Conservation (phyloP, 2,797 vertebrate genomes). For the Pteronotus mesoamericanus region DNA sequence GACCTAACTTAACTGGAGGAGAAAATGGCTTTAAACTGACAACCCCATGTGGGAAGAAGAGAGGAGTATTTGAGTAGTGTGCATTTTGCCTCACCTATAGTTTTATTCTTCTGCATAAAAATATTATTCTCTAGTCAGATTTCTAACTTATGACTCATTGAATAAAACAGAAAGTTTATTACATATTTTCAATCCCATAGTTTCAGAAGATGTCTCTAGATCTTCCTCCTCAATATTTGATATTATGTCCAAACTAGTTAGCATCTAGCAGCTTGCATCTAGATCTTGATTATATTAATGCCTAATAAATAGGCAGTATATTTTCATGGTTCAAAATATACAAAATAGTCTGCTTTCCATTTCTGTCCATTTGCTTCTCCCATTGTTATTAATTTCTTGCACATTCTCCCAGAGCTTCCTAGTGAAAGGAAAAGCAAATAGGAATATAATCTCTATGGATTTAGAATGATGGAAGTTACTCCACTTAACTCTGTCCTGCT, state of each 20-base stretch:
- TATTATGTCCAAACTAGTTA: not conserved
- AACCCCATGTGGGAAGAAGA: not conserved
- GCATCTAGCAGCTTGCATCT: not conserved
- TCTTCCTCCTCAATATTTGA: not conserved
- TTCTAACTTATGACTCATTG: not conserved
- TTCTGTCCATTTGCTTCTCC: not conserved
- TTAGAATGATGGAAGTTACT: not conserved
- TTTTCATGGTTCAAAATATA: not conserved
- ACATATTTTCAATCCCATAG: not conserved
- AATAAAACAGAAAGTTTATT: conserved; percentile 6
- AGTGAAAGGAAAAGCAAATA: not conserved
- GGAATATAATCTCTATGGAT: not conserved
- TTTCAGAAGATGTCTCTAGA: not conserved
- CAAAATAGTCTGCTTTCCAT: not conserved
- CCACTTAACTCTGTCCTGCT: not conserved
- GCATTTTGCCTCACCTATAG: not conserved
- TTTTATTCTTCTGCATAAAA: not conserved
- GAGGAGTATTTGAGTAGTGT: not conserved
- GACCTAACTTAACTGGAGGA: not conserved
- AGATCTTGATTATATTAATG: not conserved
- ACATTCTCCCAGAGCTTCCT: not conserved
- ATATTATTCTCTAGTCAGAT: not conserved
- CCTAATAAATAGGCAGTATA: not conserved
- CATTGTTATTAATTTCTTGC: not conserved
- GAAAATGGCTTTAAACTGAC: not conserved